Base-by-base conservation (phyloP, 2,888 invertebrate genomes). In the Monopis laevigella region DNA sequence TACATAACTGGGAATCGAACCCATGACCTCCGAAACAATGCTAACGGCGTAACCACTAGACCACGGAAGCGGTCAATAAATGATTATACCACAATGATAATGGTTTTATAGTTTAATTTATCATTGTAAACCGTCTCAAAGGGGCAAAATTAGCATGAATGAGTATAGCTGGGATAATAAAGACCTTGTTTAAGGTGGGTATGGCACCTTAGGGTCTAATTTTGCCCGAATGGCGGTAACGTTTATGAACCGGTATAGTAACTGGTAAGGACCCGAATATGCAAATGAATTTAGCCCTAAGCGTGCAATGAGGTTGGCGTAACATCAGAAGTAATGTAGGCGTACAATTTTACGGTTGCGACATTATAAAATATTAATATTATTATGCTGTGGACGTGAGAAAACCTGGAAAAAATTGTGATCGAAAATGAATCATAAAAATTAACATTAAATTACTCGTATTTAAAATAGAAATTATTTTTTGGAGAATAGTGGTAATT, bases 191-290 rank as follows among this genome's bases (percentile, higher is more conserved):
- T 63, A 64, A 34, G 70, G 60, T 58, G 59, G 58, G 59, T 67
- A 69, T 62, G 64, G 62, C 62, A 75, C 78, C 75, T 75, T 68
- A 75, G 78, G 74, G 78, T 70, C 72, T 71, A 75, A 78, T 78
- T 71, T 71, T 48, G 62, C 64, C 58, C 67, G 65, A 65, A n/a
- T 67, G 58, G 24, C 18, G 58, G 61, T 77, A 75, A 74, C 77
- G 67, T 73, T 74, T 72, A 73, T 72, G 66, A 71, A 65, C 56
- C 58, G 60, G 57, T 56, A 53, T 51, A 52, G 55, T 55, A 49
- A 57, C 56, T 58, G 58, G 54, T 54, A 55, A 58, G 53, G 61
- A 67, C 68, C 68, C 60, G 67, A 73, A 68, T 75, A 78, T 77
- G 77, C 70, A 75, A 78, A 78, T 80, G 67, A 68, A 63, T 69